Percentiles rank a stretch among this genome's conserved stretches.
phyloP scores from a whole-genome alignment of 2,888 invertebrate genomes.

The Scrobipalpa costella region DNA sequence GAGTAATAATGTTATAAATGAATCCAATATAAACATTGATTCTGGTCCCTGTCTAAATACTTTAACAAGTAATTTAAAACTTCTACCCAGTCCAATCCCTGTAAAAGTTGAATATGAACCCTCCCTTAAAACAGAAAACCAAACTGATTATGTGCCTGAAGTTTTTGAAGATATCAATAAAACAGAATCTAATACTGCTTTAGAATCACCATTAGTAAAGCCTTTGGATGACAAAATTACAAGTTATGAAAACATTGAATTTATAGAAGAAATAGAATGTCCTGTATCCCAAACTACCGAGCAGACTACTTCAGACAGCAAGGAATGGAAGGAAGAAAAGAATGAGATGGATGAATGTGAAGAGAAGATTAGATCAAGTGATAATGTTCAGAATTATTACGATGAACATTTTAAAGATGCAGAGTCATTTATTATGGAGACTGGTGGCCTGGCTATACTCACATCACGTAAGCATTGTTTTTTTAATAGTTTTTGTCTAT shows the following conservation, averaged over 20 bases:
- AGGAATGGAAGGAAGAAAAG: constrained; percentile 26
- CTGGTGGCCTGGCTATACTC: constrained; percentile 74
- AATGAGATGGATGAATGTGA: constrained; percentile 46
- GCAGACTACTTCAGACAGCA: constrained; percentile 43
- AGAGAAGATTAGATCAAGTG: constrained; percentile 53
- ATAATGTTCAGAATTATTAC: constrained; percentile 68
- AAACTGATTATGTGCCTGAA: constrained; percentile 55
- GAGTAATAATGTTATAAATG: constrained; percentile 49
- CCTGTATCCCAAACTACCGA: constrained; percentile 41
- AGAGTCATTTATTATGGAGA: constrained; percentile 88
- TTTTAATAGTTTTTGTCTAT: neutral
- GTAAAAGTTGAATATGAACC: constrained; percentile 39
- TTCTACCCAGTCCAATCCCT: constrained; percentile 39
- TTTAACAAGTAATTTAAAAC: constrained; percentile 34
- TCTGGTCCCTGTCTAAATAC: constrained; percentile 37
- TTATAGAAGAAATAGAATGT: constrained; percentile 49
- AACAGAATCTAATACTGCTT: constrained; percentile 36
- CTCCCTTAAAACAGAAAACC: constrained; percentile 39
- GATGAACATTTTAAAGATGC: constrained; percentile 88
- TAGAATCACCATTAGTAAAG: constrained; percentile 37
- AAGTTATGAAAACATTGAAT: constrained; percentile 50
- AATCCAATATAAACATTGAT: constrained; percentile 43
- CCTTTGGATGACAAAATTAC: constrained; percentile 37
- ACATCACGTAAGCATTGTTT: constrained; percentile 62
- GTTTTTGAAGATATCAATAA: constrained; percentile 40